Evolutionary conservation across 2,888 invertebrate species (phyloP).

Genomic region (Cryptocheilus praepositus): DNA sequence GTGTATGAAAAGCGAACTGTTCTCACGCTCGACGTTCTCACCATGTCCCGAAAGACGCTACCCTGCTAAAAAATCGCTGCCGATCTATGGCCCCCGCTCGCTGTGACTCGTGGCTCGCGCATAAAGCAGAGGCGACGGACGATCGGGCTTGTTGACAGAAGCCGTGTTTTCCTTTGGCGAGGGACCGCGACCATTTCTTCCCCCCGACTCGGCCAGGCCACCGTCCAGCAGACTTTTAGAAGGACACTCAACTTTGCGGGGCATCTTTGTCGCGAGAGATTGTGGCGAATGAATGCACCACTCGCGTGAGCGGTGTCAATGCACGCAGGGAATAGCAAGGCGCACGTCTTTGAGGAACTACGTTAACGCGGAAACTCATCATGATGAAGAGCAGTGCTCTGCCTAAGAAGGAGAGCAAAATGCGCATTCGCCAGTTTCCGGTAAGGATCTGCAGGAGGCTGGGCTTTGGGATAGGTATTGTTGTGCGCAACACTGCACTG

Average conservation of each 20-base stretch:
- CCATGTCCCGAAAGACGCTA: conserved; percentile 38
- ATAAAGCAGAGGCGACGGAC: not conserved
- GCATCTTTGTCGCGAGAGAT: too few species aligned
- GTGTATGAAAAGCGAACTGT: conserved; percentile 30
- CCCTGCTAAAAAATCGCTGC: not conserved
- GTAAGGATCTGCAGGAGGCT: too few species aligned
- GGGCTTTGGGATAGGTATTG: too few species aligned
- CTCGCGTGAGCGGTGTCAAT: conserved; percentile 54
- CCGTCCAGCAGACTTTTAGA: too few species aligned
- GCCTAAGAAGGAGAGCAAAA: conserved; percentile 95
- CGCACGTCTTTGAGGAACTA: conserved; percentile 39
- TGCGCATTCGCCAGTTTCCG: conserved; percentile 98
- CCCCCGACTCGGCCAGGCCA: too few species aligned
- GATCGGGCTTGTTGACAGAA: conserved; percentile 33
- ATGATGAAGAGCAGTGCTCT: conserved; percentile 85
- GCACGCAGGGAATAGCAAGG: conserved; percentile 52
- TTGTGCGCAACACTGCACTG: too few species aligned
- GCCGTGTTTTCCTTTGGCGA: conserved; percentile 11
- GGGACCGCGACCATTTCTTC: conserved; percentile 9
- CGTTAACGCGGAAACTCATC: conserved; percentile 50
- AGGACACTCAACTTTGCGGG: too few species aligned
- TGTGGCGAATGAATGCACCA: conserved; percentile 43
- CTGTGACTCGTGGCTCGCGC: not conserved
- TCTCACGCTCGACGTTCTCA: conserved; percentile 23
- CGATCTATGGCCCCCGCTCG: not conserved